Evolutionary conservation across 2,888 invertebrate species (phyloP), one percentile per base, ranked within the genome.

Genomic region (Aspidiotus destructor): DNA sequence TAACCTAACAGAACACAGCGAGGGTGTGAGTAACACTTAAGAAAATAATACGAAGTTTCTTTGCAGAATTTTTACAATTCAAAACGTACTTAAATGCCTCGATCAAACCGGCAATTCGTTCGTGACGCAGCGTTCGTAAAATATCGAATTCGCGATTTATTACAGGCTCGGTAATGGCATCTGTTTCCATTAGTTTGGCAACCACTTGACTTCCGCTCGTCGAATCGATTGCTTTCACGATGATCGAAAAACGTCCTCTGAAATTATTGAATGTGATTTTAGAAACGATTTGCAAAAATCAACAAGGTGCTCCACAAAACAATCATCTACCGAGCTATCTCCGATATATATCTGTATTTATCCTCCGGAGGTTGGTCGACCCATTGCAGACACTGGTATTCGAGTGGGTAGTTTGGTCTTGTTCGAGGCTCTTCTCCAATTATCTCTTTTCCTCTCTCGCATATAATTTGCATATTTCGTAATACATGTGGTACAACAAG

Each of bases 231-330:
- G 85, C 87, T 77, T 90, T 94, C 15, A 86, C 86, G 57, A 95
- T 87, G 0, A 89, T 83, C 6, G 92, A 90, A 80, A 91, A 97
- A 74, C 86, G 85, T 0, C 96, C 96, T 68, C 92, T 84, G 76
- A 16, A 75, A 75, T 70, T 48, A 65, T 42, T 70, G 58, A 60
- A 71, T 62, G 42, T n/a, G 28, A 62, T 13, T 62, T 7, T 17
- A 41, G 2, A 60, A 60, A 58, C 40, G 5, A 60, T n/a, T 13
- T 54, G 9, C 55, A 5, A 28, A 28, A 28, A 28, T 28, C 28
- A 28, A 28, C 28, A 1, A 52, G 52, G 3, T 52, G 5, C 11
- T 52, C 52, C 11, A 5, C 2, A n/a, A 52, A 52, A 52, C 11
- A 52, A 52, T 52, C 5, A 65, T 71, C 71, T 73, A 81, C 81